A percentile compares a stretch with the other conserved stretches of the same genome.
phyloP scores from a whole-genome alignment of 2,797 vertebrate species.

The Diceros bicornis region DNA sequence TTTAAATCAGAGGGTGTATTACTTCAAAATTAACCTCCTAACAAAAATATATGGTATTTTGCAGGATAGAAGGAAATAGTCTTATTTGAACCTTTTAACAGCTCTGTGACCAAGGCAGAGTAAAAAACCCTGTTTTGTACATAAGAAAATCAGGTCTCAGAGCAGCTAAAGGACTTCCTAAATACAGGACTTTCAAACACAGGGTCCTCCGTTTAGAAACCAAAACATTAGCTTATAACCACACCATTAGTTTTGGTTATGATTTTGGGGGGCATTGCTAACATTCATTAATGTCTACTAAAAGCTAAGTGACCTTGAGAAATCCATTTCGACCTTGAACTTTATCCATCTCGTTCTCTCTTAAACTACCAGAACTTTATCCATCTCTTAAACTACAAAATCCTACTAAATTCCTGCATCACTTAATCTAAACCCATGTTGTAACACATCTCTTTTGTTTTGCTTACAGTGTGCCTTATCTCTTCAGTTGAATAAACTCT shows the following conservation, averaged over 20 bases:
- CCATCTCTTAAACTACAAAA: slow-evolving; percentile 4
- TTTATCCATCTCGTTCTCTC: background rate
- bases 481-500: background rate
- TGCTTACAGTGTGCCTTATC: background rate
- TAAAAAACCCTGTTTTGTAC: background rate
- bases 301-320: slow-evolving; percentile 21
- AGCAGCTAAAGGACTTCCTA: slow-evolving; percentile 18
- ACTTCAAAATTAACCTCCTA: background rate
- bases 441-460: background rate
- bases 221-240: background rate
- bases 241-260: background rate
- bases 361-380: background rate
- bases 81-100: slow-evolving; percentile 29
- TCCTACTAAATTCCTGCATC: background rate
- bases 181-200: background rate
- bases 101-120: background rate
- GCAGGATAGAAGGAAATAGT: background rate
- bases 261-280: background rate
- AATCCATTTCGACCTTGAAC: slow-evolving; percentile 40
- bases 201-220: background rate
- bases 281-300: background rate
- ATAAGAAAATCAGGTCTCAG: background rate
- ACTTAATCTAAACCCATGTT: background rate
- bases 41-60: slow-evolving; percentile 41
- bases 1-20: background rate